phyloP scores from a whole-genome alignment of 1,140 invertebrate species.

The Procambarus clarkii region DNA sequence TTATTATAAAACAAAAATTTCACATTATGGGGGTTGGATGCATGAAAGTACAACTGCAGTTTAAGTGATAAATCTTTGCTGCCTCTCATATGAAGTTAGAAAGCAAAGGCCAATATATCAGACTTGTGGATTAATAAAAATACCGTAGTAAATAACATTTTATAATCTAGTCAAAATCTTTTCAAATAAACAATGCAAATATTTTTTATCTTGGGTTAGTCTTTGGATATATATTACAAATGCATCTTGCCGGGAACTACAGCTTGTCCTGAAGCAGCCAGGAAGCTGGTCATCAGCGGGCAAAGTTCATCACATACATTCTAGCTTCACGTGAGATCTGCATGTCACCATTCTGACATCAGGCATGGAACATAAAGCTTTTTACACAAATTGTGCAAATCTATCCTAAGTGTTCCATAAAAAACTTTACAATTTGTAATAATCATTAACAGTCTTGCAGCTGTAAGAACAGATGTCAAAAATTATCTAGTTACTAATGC shows the following conservation, averaged over 20 bases:
- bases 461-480: slow-evolving; percentile 35
- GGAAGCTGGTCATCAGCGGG: slow-evolving; percentile 2
- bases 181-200: slow-evolving; percentile 58
- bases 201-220: slow-evolving; percentile 53
- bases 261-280: slow-evolving; percentile 15
- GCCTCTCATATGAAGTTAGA: background rate
- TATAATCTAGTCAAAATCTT: slow-evolving; percentile 59
- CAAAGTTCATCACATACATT: slow-evolving; percentile 25
- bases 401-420: slow-evolving; percentile 58
- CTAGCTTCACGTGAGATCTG: slow-evolving; percentile 30
- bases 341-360: slow-evolving; percentile 25
- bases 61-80: background rate
- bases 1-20: no score
- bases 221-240: slow-evolving; percentile 56
- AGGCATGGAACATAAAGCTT: slow-evolving; percentile 49
- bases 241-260: slow-evolving; percentile 33
- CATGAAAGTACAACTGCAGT: no score
- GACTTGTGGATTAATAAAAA: slow-evolving; percentile 22
- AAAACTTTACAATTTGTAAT: slow-evolving; percentile 59
- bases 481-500: slow-evolving; percentile 10
- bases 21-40: no score
- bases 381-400: slow-evolving; percentile 62
- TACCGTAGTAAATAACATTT: slow-evolving; percentile 50
- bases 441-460: slow-evolving; percentile 48
- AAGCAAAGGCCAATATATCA: background rate